Conservation (phyloP, 2,888 invertebrate genomes). For the Ceriagrion tenellum region DNA sequence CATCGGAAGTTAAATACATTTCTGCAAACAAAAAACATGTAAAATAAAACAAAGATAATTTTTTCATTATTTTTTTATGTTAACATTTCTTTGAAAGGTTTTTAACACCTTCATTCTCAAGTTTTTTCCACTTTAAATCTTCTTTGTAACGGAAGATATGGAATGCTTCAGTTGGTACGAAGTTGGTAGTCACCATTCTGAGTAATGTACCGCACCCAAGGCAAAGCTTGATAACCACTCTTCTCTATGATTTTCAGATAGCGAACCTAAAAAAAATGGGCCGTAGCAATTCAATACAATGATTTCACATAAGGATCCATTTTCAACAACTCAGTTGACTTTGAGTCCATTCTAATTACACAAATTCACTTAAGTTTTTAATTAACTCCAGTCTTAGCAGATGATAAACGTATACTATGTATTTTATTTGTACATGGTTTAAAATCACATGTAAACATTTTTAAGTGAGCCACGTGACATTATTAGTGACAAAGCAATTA, state of each 20-base stretch:
- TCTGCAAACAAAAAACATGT: neutral
- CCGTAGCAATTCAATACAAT: neutral
- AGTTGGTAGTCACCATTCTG: slow-evolving; percentile 99
- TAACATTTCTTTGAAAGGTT: neutral
- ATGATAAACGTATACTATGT: too few species aligned
- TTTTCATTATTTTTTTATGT: neutral
- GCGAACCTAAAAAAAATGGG: slow-evolving; percentile 81
- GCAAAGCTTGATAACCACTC: slow-evolving; percentile 98
- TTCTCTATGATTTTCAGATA: slow-evolving; percentile 99
- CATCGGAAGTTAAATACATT: neutral
- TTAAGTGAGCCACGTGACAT: too few species aligned
- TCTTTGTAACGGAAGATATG: neutral
- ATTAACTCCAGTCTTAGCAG: too few species aligned
- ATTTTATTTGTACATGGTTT: too few species aligned
- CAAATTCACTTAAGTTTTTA: too few species aligned
- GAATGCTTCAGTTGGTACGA: slow-evolving; percentile 87
- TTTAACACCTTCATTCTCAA: neutral
- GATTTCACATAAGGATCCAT: neutral
- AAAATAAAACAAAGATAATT: neutral
- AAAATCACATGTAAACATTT: too few species aligned
- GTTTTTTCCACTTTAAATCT: neutral
- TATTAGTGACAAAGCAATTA: too few species aligned
- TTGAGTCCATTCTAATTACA: too few species aligned
- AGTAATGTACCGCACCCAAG: slow-evolving; percentile 99
- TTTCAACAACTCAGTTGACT: too few species aligned